A percentile compares a stretch with the other conserved stretches of the same genome.
Conservation (phyloP, 2,113 vertebrate genomes). For the Sinocyclocheilus grahami region DNA sequence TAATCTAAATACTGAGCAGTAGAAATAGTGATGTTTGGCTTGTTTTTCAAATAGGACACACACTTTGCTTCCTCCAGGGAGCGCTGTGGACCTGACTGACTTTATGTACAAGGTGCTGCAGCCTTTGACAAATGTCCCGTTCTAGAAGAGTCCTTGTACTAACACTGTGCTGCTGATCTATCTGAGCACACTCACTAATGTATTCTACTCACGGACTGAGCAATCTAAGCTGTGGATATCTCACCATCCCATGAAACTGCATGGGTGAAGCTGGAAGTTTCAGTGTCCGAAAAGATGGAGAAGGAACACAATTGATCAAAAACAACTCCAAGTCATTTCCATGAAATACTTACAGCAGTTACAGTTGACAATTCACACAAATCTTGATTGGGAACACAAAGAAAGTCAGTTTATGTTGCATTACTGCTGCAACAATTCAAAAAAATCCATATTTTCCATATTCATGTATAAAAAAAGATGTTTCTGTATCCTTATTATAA, state of each 20-base stretch:
- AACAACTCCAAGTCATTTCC: background rate
- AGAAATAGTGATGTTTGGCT: background rate
- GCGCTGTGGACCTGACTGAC: background rate
- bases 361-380: background rate
- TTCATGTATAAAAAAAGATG: background rate
- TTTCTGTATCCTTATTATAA: background rate
- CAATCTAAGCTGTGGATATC: background rate
- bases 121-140: background rate
- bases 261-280: constrained; percentile 15
- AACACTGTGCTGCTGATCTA: background rate
- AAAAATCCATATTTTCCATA: background rate
- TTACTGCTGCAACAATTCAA: background rate
- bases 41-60: background rate
- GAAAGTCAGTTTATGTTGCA: background rate
- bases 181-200: constrained; percentile 2
- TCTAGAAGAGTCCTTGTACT: constrained; percentile 15
- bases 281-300: background rate
- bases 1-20: background rate
- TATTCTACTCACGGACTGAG: background rate
- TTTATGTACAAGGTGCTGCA: background rate
- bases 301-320: background rate
- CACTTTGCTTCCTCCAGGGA: background rate
- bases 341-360: background rate
- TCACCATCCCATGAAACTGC: background rate
- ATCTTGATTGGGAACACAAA: background rate